Conservation (phyloP, 2,888 invertebrate species). For the Leucozona laternaria region DNA sequence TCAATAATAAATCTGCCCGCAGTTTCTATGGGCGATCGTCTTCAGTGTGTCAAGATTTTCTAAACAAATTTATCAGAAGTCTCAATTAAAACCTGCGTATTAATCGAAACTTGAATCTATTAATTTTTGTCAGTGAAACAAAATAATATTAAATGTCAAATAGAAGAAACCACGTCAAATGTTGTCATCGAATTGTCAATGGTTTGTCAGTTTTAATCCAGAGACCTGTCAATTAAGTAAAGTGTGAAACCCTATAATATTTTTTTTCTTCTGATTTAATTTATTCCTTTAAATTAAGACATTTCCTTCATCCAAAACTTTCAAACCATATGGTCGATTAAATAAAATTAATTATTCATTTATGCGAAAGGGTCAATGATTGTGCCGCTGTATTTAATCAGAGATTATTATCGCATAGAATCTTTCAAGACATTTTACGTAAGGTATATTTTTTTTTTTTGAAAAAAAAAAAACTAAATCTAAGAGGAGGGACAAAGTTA, state of each 20-base stretch:
- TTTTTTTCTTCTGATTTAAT: background rate
- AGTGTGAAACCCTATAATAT: background rate
- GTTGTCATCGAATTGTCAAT: constrained; percentile 6
- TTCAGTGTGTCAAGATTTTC: background rate
- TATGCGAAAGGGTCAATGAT: constrained; percentile 58
- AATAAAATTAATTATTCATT: constrained; percentile 65
- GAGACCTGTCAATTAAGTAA: background rate
- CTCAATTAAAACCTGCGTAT: background rate
- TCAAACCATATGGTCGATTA: background rate
- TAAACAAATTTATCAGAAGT: background rate
- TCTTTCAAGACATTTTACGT: constrained; percentile 37
- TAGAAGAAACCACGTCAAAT: background rate
- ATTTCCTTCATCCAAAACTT: constrained; percentile 50
- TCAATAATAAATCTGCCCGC: background rate
- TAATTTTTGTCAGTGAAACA: background rate
- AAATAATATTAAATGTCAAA: background rate
- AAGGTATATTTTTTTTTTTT: constrained; percentile 5
- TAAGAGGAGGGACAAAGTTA: constrained; percentile 2
- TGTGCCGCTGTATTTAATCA: constrained; percentile 63
- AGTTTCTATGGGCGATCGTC: background rate
- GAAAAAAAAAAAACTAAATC: background rate
- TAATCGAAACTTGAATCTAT: background rate
- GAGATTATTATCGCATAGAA: constrained; percentile 59
- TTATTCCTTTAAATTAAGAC: constrained; percentile 50
- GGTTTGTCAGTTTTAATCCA: constrained; percentile 12